Evolutionary conservation across 2,797 vertebrate species (phyloP), one percentile per base, ranked within the genome.

Genomic region (Hapalemur alaotrensis): DNA sequence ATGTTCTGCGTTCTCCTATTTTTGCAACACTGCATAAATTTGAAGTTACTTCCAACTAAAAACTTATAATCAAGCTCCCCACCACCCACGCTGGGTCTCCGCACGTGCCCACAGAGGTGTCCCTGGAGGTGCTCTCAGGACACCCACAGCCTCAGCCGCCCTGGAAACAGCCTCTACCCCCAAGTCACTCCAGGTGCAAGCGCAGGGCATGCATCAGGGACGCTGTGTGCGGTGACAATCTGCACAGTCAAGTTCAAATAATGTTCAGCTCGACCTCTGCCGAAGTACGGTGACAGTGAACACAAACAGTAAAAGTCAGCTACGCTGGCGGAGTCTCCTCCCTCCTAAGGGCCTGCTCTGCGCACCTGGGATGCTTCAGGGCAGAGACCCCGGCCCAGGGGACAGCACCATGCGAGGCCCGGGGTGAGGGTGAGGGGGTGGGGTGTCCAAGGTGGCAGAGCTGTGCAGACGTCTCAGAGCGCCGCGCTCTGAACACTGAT

Each of bases 341-440:
- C 1, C 25, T 30, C 8, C 52, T 1, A 14, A 57, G 30, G 6
- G 20, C 61, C n/a, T 10, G 15, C 14, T 28, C 61, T n/a, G 25
- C 7, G 0, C 5, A 11, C 25, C 35, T 10, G 28, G 11, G 52
- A 25, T 0, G 22, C 65, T 4, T 14, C 22, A 13, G 35, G 22
- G 9, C 61, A 35, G 30, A 83, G 17, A 22, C 38, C 48, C 14
- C 38, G 30, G 28, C n/a, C 38, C 7, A 0, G 50, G 0, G 3
- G 11, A 14, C 1, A 0, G 41, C 1, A 13, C 12, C 43, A n/a
- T 35, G n/a, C 52, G 5, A 63, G 12, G 46, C 5, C 2, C 11
- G 12, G 23, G 30, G 41, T 1, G 1, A 18, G 38, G 2, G 38
- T 7, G 4, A 20, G 30, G 1, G 2, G 14, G 7, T 38, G 7